phyloP scores from a whole-genome alignment of 2,888 invertebrate genomes.

The Onthophagus sagittarius region DNA sequence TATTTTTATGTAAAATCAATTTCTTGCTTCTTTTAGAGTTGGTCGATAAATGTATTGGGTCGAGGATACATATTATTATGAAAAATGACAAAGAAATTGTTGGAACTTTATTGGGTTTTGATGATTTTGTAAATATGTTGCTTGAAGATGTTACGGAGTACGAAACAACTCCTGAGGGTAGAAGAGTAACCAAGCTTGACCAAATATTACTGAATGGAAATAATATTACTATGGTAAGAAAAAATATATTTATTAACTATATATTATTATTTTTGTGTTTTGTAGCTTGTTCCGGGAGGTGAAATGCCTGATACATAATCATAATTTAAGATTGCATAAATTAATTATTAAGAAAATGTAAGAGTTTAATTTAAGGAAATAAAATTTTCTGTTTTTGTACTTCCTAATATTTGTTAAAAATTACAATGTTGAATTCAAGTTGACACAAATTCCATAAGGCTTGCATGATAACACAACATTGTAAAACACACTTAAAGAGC shows the following conservation, averaged over 20 bases:
- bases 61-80: constrained; percentile 99
- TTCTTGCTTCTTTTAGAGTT: constrained; percentile 62
- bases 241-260: not conserved
- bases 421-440: too few species aligned
- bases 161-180: constrained; percentile 94
- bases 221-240: constrained; percentile 92
- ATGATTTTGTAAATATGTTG: constrained; percentile 98
- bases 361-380: not conserved
- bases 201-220: constrained; percentile 98
- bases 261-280: constrained; percentile 38
- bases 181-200: constrained; percentile 93
- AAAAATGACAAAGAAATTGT: constrained; percentile 99
- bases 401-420: too few species aligned
- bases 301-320: constrained; percentile 62
- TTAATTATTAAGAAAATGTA: not conserved
- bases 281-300: constrained; percentile 74
- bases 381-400: not conserved
- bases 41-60: constrained; percentile 99
- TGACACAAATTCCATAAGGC: too few species aligned
- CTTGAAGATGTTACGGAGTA: constrained; percentile 97
- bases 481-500: too few species aligned
- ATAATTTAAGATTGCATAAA: not conserved
- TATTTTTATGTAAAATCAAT: constrained; percentile 17
- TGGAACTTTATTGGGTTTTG: constrained; percentile 94
- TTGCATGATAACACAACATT: too few species aligned